Evolutionary conservation across 2,797 vertebrate genomes (phyloP), one percentile per base, ranked within the genome.

Genomic region (Aldrovandia affinis): DNA sequence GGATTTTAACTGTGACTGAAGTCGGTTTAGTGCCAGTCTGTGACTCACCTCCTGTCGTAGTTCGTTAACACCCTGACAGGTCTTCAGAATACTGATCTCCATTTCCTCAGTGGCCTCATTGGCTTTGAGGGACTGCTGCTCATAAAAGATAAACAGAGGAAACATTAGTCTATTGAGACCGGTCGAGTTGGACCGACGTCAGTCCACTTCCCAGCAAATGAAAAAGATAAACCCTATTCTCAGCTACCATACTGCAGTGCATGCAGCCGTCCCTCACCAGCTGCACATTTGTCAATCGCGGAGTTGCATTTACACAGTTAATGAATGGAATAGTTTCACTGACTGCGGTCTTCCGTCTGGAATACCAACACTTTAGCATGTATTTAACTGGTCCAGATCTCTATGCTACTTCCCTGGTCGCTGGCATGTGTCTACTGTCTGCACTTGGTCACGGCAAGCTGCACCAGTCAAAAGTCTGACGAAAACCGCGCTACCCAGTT

Each of bases 61-160:
- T 90, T 99, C 97, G 70, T 90, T 93, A 92, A 98, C 93, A 86
- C 96, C 96, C 88, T 99, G 97, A 88, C 96, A 97, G 0, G 95
- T 97, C 94, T 98, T 99, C 88, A 99, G 91, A 90, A 98, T 95
- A 89, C 94, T 91, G 88, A 99, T 93, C 93, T 99, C 98, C 93
- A 99, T 92, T 89, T 98, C 97, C 88, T 99, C 97, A 1, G 96
- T 92, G 75, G 96, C 89, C 83, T 98, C 97, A 89, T 96, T 97
- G 91, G 95, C 96, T 86, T 97, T 97, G 88, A 91, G 93, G 85
- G 94, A 97, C 97, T 98, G 97, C 98, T 99, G 94, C 86, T 94
- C 89, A 65, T 33, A 84, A 82, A 84, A 88, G 86, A 77, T 20
- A 47, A 6, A 47, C 1, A 47, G 33, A 42, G 68, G 22, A 77